Evolutionary conservation across 2,888 invertebrate genomes (phyloP).

Genomic region (Acrobasis suavella): DNA sequence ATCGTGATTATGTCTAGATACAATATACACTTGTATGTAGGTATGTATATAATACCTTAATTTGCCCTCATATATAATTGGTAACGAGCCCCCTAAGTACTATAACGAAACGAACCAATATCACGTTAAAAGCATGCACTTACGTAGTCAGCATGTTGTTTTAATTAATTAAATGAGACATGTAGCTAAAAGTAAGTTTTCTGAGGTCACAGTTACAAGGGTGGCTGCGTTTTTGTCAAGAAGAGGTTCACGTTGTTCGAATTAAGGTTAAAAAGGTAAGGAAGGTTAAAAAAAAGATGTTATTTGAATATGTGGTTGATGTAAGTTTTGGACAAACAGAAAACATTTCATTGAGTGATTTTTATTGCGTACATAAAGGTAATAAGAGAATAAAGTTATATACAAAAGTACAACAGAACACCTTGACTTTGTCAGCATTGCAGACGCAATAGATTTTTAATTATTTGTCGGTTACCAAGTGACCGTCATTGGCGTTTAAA

Average conservation of each 20-base stretch:
- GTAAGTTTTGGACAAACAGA: too few relatives aligned
- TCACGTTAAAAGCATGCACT: constrained; percentile 42
- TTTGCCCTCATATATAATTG: constrained; percentile 29
- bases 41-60: constrained; percentile 40
- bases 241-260: not conserved
- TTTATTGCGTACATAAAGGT: too few relatives aligned
- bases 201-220: constrained; percentile 22
- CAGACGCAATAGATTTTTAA: too few relatives aligned
- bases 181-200: constrained; percentile 40
- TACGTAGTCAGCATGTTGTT: constrained; percentile 37
- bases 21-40: constrained; percentile 31
- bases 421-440: too few relatives aligned
- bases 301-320: too few relatives aligned
- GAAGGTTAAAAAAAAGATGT: too few relatives aligned
- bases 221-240: constrained; percentile 21
- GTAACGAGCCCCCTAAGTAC: constrained; percentile 43
- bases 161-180: constrained; percentile 50
- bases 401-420: too few relatives aligned
- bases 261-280: not conserved
- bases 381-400: too few relatives aligned
- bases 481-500: too few relatives aligned
- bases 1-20: constrained; percentile 48
- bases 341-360: too few relatives aligned
- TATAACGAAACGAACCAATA: constrained; percentile 37
- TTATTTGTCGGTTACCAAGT: too few relatives aligned